Conservation (phyloP, 1,140 invertebrate species). For the Temnothorax curvispinosus region DNA sequence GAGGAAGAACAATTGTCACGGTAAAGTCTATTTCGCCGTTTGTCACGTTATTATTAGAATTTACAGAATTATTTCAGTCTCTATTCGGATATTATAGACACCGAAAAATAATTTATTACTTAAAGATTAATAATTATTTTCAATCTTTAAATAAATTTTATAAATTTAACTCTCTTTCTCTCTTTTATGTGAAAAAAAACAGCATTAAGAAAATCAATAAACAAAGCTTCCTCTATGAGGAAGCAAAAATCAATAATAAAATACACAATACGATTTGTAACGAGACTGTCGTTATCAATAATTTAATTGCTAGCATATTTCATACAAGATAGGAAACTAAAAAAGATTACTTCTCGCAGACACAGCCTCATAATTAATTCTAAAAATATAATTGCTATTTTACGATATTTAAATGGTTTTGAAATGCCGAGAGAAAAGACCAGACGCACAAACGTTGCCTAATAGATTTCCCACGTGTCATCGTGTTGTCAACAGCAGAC, state of each 20-base stretch:
- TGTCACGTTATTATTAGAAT: constrained; percentile 28
- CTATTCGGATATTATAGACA: not conserved
- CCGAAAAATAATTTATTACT: not conserved
- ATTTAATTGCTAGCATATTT: constrained; percentile 4
- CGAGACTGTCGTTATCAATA: not conserved
- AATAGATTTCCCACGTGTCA: constrained; percentile 69
- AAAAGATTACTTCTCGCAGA: not conserved
- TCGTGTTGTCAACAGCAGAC: constrained; percentile 65
- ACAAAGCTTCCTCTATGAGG: too few species aligned
- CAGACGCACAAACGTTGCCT: not conserved
- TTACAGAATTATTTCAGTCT: constrained; percentile 6
- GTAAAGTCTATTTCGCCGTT: constrained; percentile 3
- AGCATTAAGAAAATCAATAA: not conserved
- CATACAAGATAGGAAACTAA: not conserved
- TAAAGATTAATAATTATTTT: not conserved
- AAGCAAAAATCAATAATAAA: not conserved
- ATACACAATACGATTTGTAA: not conserved
- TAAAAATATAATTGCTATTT: not conserved
- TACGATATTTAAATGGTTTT: constrained; percentile 2
- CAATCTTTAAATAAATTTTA: not conserved
- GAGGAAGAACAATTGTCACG: constrained; percentile 26
- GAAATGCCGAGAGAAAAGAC: not conserved
- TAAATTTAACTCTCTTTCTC: not conserved
- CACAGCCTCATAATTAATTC: not conserved
- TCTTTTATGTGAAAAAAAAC: not conserved